Evolutionary conservation across 2,113 vertebrate species (phyloP).

Genomic region (Channa argus): DNA sequence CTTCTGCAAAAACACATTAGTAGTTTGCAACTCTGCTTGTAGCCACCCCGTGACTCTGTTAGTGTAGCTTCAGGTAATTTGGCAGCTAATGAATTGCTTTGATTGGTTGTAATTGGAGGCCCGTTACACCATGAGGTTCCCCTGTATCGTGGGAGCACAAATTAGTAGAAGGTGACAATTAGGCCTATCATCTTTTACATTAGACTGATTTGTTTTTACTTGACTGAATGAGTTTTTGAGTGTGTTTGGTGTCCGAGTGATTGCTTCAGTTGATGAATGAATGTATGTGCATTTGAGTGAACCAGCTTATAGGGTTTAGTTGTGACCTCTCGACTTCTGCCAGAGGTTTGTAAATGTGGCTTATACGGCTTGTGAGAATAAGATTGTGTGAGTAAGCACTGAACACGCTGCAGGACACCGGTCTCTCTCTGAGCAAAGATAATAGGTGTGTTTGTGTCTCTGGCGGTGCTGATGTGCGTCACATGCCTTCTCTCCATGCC

Average conservation of each 20-base stretch:
- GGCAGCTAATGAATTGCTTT: constrained; percentile 69
- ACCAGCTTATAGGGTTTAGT: constrained; percentile 12
- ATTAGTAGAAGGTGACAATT: constrained; percentile 66
- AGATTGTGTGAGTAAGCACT: constrained; percentile 38
- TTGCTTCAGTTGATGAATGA: constrained; percentile 20
- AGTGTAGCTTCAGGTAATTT: constrained; percentile 70
- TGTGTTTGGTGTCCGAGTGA: constrained; percentile 40
- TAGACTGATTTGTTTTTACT: constrained; percentile 49
- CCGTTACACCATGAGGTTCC: constrained; percentile 50
- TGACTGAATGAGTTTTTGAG: constrained; percentile 57
- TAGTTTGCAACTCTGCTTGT: neutral
- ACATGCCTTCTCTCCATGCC: constrained; percentile 74
- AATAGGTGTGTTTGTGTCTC: constrained; percentile 77
- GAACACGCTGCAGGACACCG: constrained; percentile 47
- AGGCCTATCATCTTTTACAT: constrained; percentile 51
- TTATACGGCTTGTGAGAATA: constrained; percentile 15
- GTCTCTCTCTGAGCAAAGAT: constrained; percentile 62
- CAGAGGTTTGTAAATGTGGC: constrained; percentile 42
- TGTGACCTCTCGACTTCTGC: constrained; percentile 48
- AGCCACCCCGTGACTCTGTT: constrained; percentile 33
- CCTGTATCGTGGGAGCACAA: constrained; percentile 45
- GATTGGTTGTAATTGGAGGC: constrained; percentile 69
- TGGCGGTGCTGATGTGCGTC: constrained; percentile 70
- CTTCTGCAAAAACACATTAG: constrained; percentile 26
- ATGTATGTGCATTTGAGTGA: constrained; percentile 22